phyloP scores from a whole-genome alignment of 2,797 vertebrate genomes.

The Poecilia picta region DNA sequence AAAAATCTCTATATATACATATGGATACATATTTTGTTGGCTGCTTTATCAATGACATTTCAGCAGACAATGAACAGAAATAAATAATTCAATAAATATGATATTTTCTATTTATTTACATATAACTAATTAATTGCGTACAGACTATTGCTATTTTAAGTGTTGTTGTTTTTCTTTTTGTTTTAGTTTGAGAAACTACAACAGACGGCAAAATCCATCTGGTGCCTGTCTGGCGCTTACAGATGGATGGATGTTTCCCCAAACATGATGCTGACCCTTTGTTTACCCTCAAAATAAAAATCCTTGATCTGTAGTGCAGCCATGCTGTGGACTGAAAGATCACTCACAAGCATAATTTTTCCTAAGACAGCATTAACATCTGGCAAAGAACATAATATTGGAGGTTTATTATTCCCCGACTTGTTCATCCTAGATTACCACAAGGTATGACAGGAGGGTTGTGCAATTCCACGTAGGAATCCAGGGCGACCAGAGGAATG shows the following conservation, averaged over 20 bases:
- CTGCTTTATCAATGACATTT: not conserved
- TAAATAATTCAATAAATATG: not conserved
- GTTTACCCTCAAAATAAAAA: not conserved
- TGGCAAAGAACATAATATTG: conserved; percentile 36
- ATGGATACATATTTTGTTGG: not conserved
- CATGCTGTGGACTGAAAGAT: not conserved
- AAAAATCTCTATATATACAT: not conserved
- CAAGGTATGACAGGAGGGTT: conserved; percentile 76
- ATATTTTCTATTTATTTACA: not conserved
- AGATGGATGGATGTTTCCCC: not conserved
- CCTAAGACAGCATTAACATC: conserved; percentile 35
- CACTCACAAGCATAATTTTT: not conserved
- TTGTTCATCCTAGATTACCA: conserved; percentile 69
- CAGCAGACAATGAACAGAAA: not conserved
- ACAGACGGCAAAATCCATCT: not conserved
- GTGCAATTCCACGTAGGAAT: conserved; percentile 83
- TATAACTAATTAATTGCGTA: not conserved
- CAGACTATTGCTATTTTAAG: not conserved
- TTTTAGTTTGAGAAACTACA: not conserved
- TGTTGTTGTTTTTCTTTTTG: not conserved
- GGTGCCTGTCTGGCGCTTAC: not conserved
- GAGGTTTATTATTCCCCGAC: conserved; percentile 58
- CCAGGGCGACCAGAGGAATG: conserved; percentile 79
- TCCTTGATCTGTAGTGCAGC: not conserved
- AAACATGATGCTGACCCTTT: not conserved